phyloP scores from a whole-genome alignment of 2,888 invertebrate genomes.

The Phyto melanocephala region DNA sequence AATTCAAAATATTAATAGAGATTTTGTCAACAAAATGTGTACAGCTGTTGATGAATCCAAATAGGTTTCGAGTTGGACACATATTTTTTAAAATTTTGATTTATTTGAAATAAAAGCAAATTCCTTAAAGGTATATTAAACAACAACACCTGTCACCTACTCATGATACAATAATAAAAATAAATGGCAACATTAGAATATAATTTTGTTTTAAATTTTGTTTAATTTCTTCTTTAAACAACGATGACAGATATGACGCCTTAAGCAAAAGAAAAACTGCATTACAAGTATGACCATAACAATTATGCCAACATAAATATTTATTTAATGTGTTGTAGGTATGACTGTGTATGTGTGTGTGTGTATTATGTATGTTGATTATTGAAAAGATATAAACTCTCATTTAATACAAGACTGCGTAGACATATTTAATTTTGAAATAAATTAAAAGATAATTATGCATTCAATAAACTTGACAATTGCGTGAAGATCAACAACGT shows the following conservation, averaged over 20 bases:
- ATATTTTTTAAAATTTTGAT: too few relatives aligned
- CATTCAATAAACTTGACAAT: conserved; percentile 59
- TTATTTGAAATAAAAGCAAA: too few relatives aligned
- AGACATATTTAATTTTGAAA: conserved; percentile 26
- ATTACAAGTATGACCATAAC: background rate
- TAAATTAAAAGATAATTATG: conserved; percentile 58
- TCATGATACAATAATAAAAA: background rate
- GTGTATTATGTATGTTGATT: background rate
- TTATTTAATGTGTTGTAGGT: background rate
- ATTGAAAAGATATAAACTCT: conserved; percentile 10
- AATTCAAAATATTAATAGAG: too few relatives aligned
- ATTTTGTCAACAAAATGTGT: too few relatives aligned
- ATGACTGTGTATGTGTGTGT: too few relatives aligned
- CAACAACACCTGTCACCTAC: background rate
- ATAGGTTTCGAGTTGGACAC: too few relatives aligned
- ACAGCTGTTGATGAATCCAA: too few relatives aligned
- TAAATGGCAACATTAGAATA: too few relatives aligned
- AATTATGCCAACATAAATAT: conserved; percentile 6
- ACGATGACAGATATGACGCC: background rate
- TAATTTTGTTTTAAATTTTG: too few relatives aligned
- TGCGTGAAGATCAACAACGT: conserved; percentile 53
- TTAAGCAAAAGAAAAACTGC: background rate
- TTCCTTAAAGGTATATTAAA: too few relatives aligned
- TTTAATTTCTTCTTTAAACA: too few relatives aligned
- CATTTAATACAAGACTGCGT: background rate